Percentiles rank a stretch among this genome's conserved stretches.
phyloP scores from a whole-genome alignment of 2,888 invertebrate genomes.

The Tholera decimalis region DNA sequence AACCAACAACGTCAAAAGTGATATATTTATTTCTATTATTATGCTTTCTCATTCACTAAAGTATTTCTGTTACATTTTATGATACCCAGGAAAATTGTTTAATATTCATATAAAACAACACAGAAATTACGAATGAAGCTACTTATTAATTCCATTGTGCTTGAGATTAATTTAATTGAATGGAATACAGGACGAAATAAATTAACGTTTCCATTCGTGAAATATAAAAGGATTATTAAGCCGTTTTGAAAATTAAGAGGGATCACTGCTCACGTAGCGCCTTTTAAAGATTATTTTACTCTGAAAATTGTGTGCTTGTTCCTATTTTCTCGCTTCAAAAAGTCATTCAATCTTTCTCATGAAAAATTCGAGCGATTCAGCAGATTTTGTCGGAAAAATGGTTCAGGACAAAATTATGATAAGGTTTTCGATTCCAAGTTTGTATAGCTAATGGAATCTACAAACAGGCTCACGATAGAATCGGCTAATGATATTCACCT shows the following conservation, averaged over 20 bases:
- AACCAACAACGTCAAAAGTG: too few relatives aligned
- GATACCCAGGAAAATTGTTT: not conserved
- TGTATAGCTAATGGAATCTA: slow-evolving; percentile 78
- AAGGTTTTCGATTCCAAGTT: slow-evolving; percentile 64
- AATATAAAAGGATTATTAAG: slow-evolving; percentile 46
- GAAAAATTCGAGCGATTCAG: slow-evolving; percentile 10
- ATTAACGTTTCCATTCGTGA: slow-evolving; percentile 33
- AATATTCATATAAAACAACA: slow-evolving; percentile 8
- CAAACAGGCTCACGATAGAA: slow-evolving; percentile 73
- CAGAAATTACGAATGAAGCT: slow-evolving; percentile 11
- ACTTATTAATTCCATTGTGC: slow-evolving; percentile 36
- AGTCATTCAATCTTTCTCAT: slow-evolving; percentile 14
- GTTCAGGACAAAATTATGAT: slow-evolving; percentile 60
- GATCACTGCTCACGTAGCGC: slow-evolving; percentile 14
- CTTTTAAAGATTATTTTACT: slow-evolving; percentile 23
- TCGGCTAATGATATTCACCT: slow-evolving; percentile 90
- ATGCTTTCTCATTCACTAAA: not conserved
- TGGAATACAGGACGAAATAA: slow-evolving; percentile 34
- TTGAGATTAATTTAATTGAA: slow-evolving; percentile 30
- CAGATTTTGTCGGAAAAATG: slow-evolving; percentile 45
- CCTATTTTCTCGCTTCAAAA: slow-evolving; percentile 8
- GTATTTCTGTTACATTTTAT: not conserved
- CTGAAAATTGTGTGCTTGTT: not conserved
- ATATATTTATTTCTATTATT: too few relatives aligned
- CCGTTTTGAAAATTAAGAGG: slow-evolving; percentile 27